phyloP scores from a whole-genome alignment of 2,888 invertebrate species.

The Epsilonema sp. region DNA sequence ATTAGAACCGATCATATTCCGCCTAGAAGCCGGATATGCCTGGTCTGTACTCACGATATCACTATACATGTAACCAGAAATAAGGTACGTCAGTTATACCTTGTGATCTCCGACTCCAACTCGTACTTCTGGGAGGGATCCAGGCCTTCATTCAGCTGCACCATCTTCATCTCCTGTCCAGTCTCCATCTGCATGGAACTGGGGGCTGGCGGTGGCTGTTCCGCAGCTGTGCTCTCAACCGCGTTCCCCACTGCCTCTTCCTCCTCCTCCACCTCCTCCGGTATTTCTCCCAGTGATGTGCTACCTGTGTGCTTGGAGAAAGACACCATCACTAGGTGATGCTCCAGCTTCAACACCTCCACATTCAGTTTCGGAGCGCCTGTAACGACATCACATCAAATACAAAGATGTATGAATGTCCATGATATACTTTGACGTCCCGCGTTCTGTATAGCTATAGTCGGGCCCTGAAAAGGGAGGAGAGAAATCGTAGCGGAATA shows the following conservation, averaged over 20 bases:
- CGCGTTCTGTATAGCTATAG: no score
- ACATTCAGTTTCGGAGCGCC: slow-evolving; percentile 53
- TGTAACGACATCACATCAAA: slow-evolving; percentile 13
- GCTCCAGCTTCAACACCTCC: slow-evolving; percentile 17
- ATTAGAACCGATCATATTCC: background rate
- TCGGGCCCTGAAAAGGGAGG: no score
- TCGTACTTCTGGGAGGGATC: slow-evolving; percentile 39
- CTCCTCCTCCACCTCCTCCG: slow-evolving; percentile 40
- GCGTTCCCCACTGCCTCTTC: background rate
- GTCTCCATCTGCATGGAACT: background rate
- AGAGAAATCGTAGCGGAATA: no score
- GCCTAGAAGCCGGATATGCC: no score
- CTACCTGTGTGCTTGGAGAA: slow-evolving; percentile 12
- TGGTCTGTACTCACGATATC: no score
- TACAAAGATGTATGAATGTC: no score
- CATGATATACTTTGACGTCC: no score
- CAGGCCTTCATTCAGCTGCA: slow-evolving; percentile 12
- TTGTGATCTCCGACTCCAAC: slow-evolving; percentile 60
- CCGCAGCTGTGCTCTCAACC: slow-evolving; percentile 6
- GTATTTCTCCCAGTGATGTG: slow-evolving; percentile 27
- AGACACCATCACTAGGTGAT: slow-evolving; percentile 14
- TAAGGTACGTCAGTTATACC: slow-evolving; percentile 26
- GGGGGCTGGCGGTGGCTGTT: slow-evolving; percentile 2
- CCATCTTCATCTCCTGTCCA: no score
- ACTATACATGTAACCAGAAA: background rate